Evolutionary conservation across 2,113 vertebrate genomes (phyloP), one percentile per base, ranked within the genome.

Genomic region (Hemichromis elongatus): DNA sequence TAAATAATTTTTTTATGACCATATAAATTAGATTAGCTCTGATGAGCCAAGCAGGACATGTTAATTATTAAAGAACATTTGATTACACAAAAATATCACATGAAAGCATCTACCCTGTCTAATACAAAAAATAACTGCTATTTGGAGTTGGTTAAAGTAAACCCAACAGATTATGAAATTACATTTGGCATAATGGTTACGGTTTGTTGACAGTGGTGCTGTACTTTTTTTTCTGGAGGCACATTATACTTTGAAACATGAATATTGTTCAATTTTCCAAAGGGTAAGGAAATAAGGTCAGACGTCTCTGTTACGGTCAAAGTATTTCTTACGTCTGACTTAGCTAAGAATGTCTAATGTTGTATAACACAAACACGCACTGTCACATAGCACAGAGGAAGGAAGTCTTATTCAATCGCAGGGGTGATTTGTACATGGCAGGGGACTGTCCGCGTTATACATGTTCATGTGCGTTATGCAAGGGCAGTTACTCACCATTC

Each of bases 401-500:
- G 75, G 55, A 92, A 80, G 77, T 57, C 9, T 86, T 88, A 40
- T 26, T 66, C 30, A 85, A 89, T 35, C 52, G 3, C 5, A 33
- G n/a, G 11, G 1, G 10, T 24, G 14, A 84, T 77, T 55, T 80
- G 24, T 50, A 68, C 18, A 40, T 80, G 79, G 40, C 24, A 10
- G 21, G 26, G 19, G 52, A 26, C 55, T 86, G 77, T 13, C 19
- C 30, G 56, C 30, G 28, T 26, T 86, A 37, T 18, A 14, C 28
- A 37, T 24, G 42, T 61, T 18, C 54, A 13, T 68, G 50, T 73
- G 14, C 47, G 19, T 21, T 73, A 37, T 40, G 66, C 3, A 86
- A 86, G 3, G 19, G 6, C 77, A 78, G 21, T 90, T 88, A 82
- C 85, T 90, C 90, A 90, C 35, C 50, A 56, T 77, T 12, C 47